These are phyloP conservation scores for Osmerus mordax DNA, from an alignment of 2,113 vertebrate genomes.

Conservation along the genomic window DNA sequence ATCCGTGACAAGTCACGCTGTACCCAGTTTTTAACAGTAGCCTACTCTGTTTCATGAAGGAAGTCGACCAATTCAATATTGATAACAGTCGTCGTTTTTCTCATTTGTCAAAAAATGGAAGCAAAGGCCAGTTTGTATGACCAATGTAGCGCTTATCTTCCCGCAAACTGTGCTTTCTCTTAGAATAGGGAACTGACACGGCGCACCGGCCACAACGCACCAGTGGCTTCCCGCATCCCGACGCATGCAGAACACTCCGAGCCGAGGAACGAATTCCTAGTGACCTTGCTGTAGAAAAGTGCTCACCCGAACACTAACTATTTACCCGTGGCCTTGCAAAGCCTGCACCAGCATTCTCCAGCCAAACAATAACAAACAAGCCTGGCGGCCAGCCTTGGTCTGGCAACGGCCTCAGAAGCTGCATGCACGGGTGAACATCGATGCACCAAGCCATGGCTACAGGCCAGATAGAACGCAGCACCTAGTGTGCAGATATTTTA, in stretches of 20 bases:
- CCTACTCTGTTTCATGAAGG: too few relatives aligned
- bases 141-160: too few relatives aligned
- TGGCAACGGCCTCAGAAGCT: not conserved
- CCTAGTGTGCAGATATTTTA: too few relatives aligned
- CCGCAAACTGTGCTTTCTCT: not conserved
- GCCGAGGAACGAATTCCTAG: not conserved
- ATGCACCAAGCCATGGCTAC: not conserved
- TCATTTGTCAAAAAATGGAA: too few relatives aligned
- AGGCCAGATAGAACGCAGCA: not conserved
- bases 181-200: not conserved
- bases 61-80: too few relatives aligned
- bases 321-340: not conserved
- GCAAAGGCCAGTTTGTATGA: too few relatives aligned
- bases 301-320: not conserved
- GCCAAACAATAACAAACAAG: constrained; percentile 10
- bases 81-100: too few relatives aligned
- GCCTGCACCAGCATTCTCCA: not conserved
- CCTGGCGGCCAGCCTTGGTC: not conserved
- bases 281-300: not conserved
- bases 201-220: not conserved
- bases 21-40: too few relatives aligned
- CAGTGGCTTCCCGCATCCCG: not conserved
- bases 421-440: not conserved
- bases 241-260: not conserved
- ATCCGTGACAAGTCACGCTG: too few relatives aligned